Evolutionary conservation across 92 coral and sea anemone species (phyloP).

Genomic region (Hydrozoanthus gracilis): DNA sequence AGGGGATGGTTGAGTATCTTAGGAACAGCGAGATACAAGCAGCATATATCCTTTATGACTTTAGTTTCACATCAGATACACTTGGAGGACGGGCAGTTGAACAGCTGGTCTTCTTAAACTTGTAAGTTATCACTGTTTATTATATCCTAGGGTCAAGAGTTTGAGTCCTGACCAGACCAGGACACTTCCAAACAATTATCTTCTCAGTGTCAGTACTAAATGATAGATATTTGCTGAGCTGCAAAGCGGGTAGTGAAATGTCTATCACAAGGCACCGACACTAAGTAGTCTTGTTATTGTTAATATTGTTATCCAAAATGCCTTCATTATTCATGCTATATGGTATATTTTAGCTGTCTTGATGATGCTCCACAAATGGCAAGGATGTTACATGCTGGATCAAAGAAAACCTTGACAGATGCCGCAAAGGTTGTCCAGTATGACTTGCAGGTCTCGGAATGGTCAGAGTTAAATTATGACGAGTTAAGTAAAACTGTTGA

Average conservation of each 20-base stretch:
- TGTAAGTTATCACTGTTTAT: slow-evolving; percentile 2
- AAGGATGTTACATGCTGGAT: slow-evolving; percentile 45
- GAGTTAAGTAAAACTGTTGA: slow-evolving; percentile 15
- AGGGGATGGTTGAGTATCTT: not conserved
- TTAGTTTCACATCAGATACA: slow-evolving; percentile 26
- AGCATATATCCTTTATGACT: slow-evolving; percentile 30
- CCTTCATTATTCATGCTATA: not conserved
- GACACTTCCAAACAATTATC: no score
- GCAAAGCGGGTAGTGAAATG: no score
- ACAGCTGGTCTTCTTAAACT: slow-evolving; percentile 31
- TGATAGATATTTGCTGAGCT: no score
- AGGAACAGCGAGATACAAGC: not conserved
- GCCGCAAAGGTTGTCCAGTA: slow-evolving; percentile 28
- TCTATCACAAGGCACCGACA: no score
- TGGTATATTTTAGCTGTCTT: not conserved
- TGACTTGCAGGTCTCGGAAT: slow-evolving; percentile 5
- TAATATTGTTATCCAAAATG: not conserved
- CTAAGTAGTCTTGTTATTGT: not conserved
- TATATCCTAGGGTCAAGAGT: not conserved
- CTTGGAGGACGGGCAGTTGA: slow-evolving; percentile 28
- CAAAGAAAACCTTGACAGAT: slow-evolving; percentile 21
- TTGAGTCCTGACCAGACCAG: not conserved
- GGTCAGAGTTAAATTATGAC: slow-evolving; percentile 26
- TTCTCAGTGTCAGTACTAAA: no score
- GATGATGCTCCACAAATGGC: not conserved